Evolutionary conservation across 2,113 vertebrate species (phyloP).

Genomic region (Bubo scandiacus): DNA sequence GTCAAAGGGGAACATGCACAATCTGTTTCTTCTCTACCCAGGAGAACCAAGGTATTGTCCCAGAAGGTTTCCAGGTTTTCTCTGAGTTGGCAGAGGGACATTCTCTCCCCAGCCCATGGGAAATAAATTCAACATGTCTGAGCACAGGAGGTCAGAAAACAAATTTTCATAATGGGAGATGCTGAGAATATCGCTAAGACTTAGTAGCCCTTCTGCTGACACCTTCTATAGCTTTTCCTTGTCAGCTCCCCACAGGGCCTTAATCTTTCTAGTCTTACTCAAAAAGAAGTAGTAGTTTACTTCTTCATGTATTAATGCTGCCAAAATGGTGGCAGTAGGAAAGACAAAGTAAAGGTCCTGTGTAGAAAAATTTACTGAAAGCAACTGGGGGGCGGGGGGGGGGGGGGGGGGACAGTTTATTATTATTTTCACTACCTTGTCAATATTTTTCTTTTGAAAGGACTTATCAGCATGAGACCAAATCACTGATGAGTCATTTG

Average conservation of each 20-base stretch:
- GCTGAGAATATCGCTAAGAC: background rate
- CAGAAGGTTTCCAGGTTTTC: background rate
- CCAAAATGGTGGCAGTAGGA: background rate
- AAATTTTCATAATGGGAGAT: background rate
- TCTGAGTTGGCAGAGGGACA: background rate
- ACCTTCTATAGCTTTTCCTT: background rate
- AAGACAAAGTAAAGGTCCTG: background rate
- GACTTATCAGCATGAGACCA: background rate
- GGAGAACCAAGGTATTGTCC: background rate
- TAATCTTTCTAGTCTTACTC: background rate
- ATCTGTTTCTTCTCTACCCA: background rate
- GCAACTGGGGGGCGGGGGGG: background rate
- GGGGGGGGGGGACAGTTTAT: too few relatives aligned
- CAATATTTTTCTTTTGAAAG: conserved; percentile 4
- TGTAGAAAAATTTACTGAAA: background rate
- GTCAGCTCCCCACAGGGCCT: background rate
- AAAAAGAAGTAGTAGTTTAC: background rate
- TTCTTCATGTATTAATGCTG: background rate
- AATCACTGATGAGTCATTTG: background rate
- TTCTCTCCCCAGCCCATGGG: background rate
- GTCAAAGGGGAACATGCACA: background rate
- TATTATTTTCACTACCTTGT: background rate
- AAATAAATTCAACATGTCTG: background rate
- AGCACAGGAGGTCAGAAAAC: background rate
- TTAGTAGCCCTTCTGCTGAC: background rate